These are phyloP conservation scores for Ranitomeya variabilis DNA, from an alignment of 2,113 vertebrate genomes.

Conservation along the genomic window DNA sequence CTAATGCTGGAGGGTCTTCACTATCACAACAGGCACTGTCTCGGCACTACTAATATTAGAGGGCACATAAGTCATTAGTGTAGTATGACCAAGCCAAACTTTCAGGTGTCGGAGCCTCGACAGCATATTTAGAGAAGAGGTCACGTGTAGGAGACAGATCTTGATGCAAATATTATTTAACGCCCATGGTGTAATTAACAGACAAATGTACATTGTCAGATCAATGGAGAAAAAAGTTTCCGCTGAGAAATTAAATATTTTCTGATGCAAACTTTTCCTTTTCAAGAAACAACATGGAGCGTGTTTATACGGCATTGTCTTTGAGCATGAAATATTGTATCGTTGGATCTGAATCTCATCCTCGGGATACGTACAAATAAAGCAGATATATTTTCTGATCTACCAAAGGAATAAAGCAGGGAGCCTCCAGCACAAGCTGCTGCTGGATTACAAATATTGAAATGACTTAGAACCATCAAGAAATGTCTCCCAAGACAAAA, in stretches of 20 bases:
- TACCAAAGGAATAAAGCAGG: slow-evolving; percentile 44
- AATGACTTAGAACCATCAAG: slow-evolving; percentile 50
- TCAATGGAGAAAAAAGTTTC: neutral
- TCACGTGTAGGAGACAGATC: no score
- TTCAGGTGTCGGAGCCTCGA: no score
- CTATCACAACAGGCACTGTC: no score
- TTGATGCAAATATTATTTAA: no score
- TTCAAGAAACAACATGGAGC: slow-evolving; percentile 26
- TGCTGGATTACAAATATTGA: slow-evolving; percentile 55
- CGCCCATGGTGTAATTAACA: neutral
- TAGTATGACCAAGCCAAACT: no score
- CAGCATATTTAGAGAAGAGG: no score
- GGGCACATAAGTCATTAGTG: no score
- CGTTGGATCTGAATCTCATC: slow-evolving; percentile 32
- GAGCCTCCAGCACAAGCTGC: slow-evolving; percentile 35
- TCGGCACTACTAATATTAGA: no score
- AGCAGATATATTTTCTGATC: slow-evolving; percentile 45
- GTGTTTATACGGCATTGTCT: slow-evolving; percentile 48
- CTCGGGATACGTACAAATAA: slow-evolving; percentile 39
- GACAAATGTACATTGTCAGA: neutral
- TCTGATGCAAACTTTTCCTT: slow-evolving; percentile 30
- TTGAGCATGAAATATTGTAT: slow-evolving; percentile 47
- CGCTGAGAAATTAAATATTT: neutral
- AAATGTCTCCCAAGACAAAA: slow-evolving; percentile 38
- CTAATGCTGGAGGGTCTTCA: no score